phyloP scores from a whole-genome alignment of 2,113 vertebrate species.

The Corythaixoides concolor region DNA sequence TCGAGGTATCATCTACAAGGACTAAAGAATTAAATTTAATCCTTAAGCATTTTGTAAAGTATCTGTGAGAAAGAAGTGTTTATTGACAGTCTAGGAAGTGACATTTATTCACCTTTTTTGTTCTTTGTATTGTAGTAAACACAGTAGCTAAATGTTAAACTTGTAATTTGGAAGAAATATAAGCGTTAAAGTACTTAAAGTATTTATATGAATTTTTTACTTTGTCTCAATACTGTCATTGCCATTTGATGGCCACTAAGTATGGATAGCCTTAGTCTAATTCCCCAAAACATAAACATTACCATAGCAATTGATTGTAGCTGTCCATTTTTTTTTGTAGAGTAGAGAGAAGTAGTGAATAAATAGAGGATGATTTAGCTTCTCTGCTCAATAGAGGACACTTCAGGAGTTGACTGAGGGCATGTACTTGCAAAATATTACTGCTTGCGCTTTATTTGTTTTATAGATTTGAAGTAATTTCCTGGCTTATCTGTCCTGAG shows the following conservation, averaged over 20 bases:
- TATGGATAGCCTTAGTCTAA: not conserved
- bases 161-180: not conserved
- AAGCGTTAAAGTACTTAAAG: not conserved
- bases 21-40: not conserved
- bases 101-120: not conserved
- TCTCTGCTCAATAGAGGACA: not conserved
- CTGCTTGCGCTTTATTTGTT: not conserved
- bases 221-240: not conserved
- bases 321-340: not conserved
- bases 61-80: not conserved
- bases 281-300: not conserved
- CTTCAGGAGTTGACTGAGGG: not conserved
- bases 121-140: not conserved
- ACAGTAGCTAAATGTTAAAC: not conserved
- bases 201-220: not conserved
- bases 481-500: not conserved
- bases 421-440: not conserved
- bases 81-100: not conserved
- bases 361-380: not conserved
- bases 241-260: not conserved
- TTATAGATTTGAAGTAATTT: not conserved
- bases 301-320: not conserved
- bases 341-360: not conserved
- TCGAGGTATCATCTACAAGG: not conserved
- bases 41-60: not conserved